Percentiles rank a stretch among this genome's conserved stretches.
phyloP scores from a whole-genome alignment of 1,140 invertebrate species.

The Hyles vespertilio region DNA sequence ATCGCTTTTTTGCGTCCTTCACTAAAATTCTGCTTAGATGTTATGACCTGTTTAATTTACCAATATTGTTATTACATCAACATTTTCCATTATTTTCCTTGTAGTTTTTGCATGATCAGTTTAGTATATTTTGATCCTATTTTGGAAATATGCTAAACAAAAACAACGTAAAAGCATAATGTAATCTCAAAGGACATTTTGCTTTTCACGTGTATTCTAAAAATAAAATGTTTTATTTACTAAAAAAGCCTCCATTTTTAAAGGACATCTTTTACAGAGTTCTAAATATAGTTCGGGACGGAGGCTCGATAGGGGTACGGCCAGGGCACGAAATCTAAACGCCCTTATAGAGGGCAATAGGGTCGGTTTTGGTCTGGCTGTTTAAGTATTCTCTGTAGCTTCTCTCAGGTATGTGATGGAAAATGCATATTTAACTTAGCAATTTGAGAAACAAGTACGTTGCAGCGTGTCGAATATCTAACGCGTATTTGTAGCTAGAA shows the following conservation, averaged over 20 bases:
- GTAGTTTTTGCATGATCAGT: too few species aligned
- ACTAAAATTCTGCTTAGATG: too few species aligned
- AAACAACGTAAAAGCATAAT: too few species aligned
- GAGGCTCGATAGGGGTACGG: background rate
- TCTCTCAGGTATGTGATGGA: background rate
- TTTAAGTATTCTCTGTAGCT: constrained; percentile 8
- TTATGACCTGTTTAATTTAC: too few species aligned
- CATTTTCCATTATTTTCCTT: too few species aligned
- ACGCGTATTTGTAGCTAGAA: too few species aligned
- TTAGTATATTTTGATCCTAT: too few species aligned
- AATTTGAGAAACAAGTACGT: background rate
- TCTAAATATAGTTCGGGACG: constrained; percentile 40
- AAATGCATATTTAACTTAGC: constrained; percentile 15
- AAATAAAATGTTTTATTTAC: background rate
- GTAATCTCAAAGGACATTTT: too few species aligned
- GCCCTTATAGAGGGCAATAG: background rate
- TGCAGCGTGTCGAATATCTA: too few species aligned
- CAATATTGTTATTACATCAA: too few species aligned
- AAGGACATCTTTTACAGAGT: constrained; percentile 31
- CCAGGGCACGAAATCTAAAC: background rate
- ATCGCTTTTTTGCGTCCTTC: too few species aligned
- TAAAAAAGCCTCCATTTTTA: constrained; percentile 18
- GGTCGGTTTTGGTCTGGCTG: background rate
- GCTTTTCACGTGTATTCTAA: background rate
- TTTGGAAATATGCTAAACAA: too few species aligned